phyloP scores from a whole-genome alignment of 37 sponge, comb jelly and placozoan genomes.

The Spongilla lacustris region DNA sequence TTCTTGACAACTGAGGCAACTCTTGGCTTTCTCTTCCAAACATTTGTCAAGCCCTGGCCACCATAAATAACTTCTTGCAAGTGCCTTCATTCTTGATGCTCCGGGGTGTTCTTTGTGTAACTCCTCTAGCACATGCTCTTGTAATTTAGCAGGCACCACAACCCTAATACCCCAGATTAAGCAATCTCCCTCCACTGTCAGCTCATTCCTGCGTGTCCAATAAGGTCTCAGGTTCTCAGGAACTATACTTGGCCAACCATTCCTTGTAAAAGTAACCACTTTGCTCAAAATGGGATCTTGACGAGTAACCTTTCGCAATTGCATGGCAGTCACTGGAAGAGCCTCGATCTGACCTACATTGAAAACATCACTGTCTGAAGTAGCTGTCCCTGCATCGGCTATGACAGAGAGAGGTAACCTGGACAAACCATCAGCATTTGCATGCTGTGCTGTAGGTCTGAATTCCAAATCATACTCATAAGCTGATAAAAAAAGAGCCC shows the following conservation, averaged over 20 bases:
- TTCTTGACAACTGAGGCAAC: slow-evolving; percentile 11
- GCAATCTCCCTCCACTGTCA: slow-evolving; percentile 41
- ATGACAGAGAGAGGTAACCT: slow-evolving; percentile 19
- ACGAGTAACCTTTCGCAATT: neutral
- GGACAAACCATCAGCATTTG: slow-evolving; percentile 61
- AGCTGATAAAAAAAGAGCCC: slow-evolving; percentile 31
- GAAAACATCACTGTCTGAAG: neutral
- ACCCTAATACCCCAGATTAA: slow-evolving; percentile 55
- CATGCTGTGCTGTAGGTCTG: slow-evolving; percentile 32
- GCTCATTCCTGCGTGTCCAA: slow-evolving; percentile 7
- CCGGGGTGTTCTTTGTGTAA: slow-evolving; percentile 13
- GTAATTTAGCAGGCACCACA: slow-evolving; percentile 23
- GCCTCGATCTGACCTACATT: slow-evolving; percentile 8
- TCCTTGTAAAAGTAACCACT: slow-evolving; percentile 2
- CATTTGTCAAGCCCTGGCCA: slow-evolving; percentile 32
- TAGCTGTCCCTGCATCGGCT: no score
- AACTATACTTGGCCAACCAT: slow-evolving; percentile 24
- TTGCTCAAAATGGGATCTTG: slow-evolving; percentile 37
- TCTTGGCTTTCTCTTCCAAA: slow-evolving; percentile 11
- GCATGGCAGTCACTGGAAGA: slow-evolving; percentile 27
- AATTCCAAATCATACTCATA: no score
- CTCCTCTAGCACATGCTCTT: neutral
- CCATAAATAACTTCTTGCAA: slow-evolving; percentile 44
- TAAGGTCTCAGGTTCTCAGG: slow-evolving; percentile 15
- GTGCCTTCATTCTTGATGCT: slow-evolving; percentile 18